phyloP scores from a whole-genome alignment of 35 echinoderm and acorn worm species.

The Stichopus chloronotus region DNA sequence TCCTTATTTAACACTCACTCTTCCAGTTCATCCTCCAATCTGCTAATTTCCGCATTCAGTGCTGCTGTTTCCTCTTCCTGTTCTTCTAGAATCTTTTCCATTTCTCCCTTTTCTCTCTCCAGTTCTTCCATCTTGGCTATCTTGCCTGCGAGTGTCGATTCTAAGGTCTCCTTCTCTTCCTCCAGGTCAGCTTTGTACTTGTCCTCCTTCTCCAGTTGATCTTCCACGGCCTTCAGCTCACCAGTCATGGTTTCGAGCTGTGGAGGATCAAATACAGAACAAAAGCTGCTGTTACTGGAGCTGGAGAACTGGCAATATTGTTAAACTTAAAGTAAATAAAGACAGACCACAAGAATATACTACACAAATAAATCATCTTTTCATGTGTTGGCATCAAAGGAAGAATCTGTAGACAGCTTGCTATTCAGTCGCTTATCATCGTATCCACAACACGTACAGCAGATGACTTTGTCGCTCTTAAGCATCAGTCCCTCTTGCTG shows the following conservation, averaged over 20 bases:
- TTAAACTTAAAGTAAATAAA: too few species aligned
- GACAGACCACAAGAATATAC: too few species aligned
- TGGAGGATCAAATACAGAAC: neutral
- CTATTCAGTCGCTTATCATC: too few species aligned
- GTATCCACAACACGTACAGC: too few species aligned
- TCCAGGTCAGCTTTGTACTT: constrained; percentile 6
- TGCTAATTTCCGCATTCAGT: neutral
- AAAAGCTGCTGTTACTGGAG: too few species aligned
- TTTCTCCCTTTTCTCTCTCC: constrained; percentile 9
- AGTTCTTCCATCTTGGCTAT: constrained; percentile 22
- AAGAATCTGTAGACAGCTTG: too few species aligned
- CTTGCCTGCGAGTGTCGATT: neutral
- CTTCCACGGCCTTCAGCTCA: neutral
- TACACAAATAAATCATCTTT: too few species aligned
- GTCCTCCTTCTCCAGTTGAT: constrained; percentile 12
- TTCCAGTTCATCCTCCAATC: constrained; percentile 34
- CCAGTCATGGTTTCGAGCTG: neutral
- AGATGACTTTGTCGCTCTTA: too few species aligned
- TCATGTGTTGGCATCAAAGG: too few species aligned
- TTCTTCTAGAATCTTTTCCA: neutral
- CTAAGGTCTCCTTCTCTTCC: neutral
- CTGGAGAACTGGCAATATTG: too few species aligned
- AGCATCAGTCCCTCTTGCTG: too few species aligned
- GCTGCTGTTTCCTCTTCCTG: neutral
- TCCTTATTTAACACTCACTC: neutral